Conservation (phyloP, 2,113 vertebrate genomes). For the Plestiodon gilberti region DNA sequence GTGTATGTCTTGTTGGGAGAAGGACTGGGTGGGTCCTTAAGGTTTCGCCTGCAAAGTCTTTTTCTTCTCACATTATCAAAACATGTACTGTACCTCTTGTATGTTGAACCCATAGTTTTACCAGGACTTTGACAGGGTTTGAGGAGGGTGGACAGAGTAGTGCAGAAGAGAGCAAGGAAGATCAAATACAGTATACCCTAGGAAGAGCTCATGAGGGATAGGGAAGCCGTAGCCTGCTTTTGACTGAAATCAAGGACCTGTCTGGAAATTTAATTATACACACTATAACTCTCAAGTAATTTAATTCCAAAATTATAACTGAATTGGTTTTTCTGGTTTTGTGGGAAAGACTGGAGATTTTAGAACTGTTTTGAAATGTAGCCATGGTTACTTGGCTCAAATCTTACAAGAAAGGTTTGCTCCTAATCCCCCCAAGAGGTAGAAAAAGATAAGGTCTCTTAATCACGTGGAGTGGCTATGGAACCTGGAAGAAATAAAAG, state of each 20-base stretch:
- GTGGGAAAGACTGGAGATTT: constrained; percentile 32
- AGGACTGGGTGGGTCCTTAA: neutral
- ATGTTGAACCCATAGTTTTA: neutral
- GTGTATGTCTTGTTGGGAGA: neutral
- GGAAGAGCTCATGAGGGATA: neutral
- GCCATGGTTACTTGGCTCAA: constrained; percentile 52
- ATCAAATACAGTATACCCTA: neutral
- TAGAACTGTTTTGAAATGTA: constrained; percentile 32
- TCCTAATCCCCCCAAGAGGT: constrained; percentile 37
- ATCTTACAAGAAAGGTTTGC: constrained; percentile 26
- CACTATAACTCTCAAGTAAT: constrained; percentile 21
- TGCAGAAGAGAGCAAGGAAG: neutral
- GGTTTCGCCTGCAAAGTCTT: neutral
- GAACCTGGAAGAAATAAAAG: constrained; percentile 21
- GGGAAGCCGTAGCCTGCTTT: neutral
- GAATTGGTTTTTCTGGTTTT: constrained; percentile 30
- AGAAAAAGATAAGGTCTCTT: constrained; percentile 43
- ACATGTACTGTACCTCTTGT: too few species aligned
- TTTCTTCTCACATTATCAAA: neutral
- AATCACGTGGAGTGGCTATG: constrained; percentile 12
- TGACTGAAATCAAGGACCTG: constrained; percentile 25
- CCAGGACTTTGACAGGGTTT: neutral
- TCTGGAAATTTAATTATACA: constrained; percentile 50
- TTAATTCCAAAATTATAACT: constrained; percentile 37
- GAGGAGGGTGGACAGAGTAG: neutral